phyloP scores from a whole-genome alignment of 64 coral and sea anemone genomes.

The Astreopora myriophthalma region DNA sequence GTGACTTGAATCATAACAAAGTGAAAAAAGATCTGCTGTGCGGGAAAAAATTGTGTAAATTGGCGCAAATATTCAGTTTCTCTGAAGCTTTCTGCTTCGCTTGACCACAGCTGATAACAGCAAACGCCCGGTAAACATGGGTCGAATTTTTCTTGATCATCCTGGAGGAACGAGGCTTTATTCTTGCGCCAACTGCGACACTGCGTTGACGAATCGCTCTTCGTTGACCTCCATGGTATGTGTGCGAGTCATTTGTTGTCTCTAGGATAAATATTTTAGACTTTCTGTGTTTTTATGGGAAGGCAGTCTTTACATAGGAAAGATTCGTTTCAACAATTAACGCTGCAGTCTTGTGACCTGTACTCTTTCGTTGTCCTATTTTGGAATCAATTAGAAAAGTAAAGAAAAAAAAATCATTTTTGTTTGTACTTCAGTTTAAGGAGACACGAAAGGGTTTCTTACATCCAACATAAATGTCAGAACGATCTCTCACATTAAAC shows the following conservation, averaged over 20 bases:
- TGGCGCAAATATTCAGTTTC: background rate
- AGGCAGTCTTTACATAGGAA: too few species aligned
- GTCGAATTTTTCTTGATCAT: constrained; percentile 95
- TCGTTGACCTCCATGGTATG: constrained; percentile 96
- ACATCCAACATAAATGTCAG: too few species aligned
- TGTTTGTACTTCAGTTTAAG: too few species aligned
- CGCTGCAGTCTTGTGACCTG: too few species aligned
- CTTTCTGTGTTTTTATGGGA: background rate
- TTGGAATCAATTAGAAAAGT: too few species aligned
- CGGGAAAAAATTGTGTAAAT: background rate
- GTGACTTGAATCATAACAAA: constrained; percentile 73
- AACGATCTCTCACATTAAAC: too few species aligned
- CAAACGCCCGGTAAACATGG: constrained; percentile 60
- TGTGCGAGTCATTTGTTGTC: background rate
- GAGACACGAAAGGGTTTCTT: too few species aligned
- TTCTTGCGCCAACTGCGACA: constrained; percentile 99
- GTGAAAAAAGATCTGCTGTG: background rate
- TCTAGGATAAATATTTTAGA: background rate
- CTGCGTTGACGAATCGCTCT: constrained; percentile 98
- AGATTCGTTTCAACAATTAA: too few species aligned
- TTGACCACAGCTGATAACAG: background rate
- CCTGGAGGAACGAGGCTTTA: constrained; percentile 94
- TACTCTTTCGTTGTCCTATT: too few species aligned
- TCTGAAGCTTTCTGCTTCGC: background rate
- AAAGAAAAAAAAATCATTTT: too few species aligned